Percentiles rank a stretch among this genome's conserved stretches.
Conservation (phyloP, 1,140 invertebrate genomes). For the Megathymus violae region DNA sequence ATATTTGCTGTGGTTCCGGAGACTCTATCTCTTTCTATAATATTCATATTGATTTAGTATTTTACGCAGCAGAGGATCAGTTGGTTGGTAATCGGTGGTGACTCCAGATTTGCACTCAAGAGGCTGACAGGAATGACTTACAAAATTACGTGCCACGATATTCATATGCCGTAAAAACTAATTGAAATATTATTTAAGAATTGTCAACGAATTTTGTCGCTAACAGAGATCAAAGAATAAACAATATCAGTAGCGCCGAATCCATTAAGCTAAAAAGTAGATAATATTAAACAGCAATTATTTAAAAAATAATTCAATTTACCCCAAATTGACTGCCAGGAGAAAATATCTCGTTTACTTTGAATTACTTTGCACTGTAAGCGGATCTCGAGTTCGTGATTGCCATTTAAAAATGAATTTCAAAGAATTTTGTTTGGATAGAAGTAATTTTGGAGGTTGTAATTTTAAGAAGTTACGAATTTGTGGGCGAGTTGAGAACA, state of each 20-base stretch:
- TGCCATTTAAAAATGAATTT: constrained; percentile 24
- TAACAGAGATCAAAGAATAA: neutral
- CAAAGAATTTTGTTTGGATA: constrained; percentile 6
- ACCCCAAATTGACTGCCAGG: constrained; percentile 8
- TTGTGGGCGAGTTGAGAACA: too few species aligned
- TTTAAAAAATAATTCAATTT: constrained; percentile 18
- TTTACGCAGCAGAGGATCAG: too few species aligned
- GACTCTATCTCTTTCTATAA: too few species aligned
- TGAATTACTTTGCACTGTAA: constrained; percentile 18
- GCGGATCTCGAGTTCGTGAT: constrained; percentile 17
- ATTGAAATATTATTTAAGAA: too few species aligned
- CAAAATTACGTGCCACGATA: too few species aligned
- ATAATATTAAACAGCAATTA: constrained; percentile 3
- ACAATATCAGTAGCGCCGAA: neutral
- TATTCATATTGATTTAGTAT: too few species aligned
- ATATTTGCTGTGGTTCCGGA: too few species aligned
- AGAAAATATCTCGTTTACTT: constrained; percentile 14
- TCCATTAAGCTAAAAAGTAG: neutral
- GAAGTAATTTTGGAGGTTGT: constrained; percentile 4
- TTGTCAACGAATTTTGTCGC: too few species aligned
- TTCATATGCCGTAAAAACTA: too few species aligned
- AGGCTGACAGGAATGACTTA: too few species aligned
- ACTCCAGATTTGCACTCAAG: too few species aligned
- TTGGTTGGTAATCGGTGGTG: too few species aligned
- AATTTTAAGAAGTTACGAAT: neutral